phyloP scores from a whole-genome alignment of 2,113 vertebrate genomes.

The Dromaius novaehollandiae region DNA sequence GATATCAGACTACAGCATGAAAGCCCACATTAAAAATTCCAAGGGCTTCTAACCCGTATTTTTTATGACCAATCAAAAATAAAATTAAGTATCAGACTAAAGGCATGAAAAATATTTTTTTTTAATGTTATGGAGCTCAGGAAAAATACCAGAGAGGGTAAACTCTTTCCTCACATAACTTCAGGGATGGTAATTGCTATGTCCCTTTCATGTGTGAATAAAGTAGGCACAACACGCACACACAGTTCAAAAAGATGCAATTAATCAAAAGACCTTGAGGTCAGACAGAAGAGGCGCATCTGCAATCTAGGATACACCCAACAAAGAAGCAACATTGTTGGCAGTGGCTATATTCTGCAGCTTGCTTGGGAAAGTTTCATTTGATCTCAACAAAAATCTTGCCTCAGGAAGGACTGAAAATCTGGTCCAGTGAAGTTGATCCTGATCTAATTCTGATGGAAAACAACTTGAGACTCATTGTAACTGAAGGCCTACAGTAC shows the following conservation, averaged over 20 bases:
- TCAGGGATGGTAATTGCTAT: neutral
- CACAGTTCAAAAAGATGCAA: neutral
- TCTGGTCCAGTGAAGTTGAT: neutral
- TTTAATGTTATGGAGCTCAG: neutral
- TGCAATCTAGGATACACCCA: neutral
- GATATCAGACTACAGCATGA: neutral
- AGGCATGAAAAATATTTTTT: neutral
- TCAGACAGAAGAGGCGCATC: neutral
- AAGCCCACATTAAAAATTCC: neutral
- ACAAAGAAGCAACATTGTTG: neutral
- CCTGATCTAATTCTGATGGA: neutral
- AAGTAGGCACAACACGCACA: neutral
- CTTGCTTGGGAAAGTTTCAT: neutral
- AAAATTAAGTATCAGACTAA: neutral
- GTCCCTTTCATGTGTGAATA: neutral
- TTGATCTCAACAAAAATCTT: neutral
- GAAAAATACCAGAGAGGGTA: neutral
- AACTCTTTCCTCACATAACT: neutral
- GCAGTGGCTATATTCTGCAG: neutral
- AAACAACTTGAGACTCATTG: neutral
- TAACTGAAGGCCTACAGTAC: neutral
- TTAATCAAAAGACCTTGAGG: constrained; percentile 26
- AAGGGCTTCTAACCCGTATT: neutral
- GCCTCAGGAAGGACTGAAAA: neutral
- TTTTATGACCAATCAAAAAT: neutral